Evolutionary conservation across 2,113 vertebrate genomes (phyloP).

Genomic region (Cynoglossus semilaevis): DNA sequence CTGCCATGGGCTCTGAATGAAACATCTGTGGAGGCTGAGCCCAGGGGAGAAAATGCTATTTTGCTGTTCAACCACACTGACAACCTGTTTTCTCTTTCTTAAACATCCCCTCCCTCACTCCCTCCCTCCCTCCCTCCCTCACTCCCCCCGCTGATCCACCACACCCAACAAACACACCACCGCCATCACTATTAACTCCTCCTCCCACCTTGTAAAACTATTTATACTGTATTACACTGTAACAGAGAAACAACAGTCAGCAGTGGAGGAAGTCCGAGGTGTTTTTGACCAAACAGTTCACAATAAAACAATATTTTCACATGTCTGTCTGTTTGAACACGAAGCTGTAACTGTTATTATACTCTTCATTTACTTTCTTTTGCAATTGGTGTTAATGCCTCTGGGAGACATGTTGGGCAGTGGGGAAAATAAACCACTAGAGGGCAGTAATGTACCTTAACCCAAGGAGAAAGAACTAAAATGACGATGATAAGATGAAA

Average conservation of each 20-base stretch:
- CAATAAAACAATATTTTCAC: too few species aligned
- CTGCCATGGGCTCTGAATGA: constrained; percentile 75
- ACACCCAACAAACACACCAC: constrained; percentile 15
- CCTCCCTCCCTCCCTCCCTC: background rate
- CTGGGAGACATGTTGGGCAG: too few species aligned
- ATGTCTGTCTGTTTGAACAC: too few species aligned
- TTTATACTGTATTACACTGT: constrained; percentile 65
- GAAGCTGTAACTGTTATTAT: too few species aligned
- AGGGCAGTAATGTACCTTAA: too few species aligned
- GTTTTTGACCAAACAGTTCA: constrained; percentile 9
- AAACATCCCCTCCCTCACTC: background rate
- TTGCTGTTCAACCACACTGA: constrained; percentile 74
- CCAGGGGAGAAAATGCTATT: constrained; percentile 71
- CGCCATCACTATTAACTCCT: constrained; percentile 49
- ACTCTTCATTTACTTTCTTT: too few species aligned
- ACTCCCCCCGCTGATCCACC: constrained; percentile 14
- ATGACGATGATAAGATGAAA: too few species aligned
- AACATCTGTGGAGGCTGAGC: constrained; percentile 80
- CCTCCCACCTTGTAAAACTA: constrained; percentile 65
- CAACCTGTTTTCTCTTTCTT: constrained; percentile 72
- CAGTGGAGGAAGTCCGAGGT: constrained; percentile 4
- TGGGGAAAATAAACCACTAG: too few species aligned
- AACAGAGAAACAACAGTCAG: constrained; percentile 44
- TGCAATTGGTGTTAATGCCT: too few species aligned
- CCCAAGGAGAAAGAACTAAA: too few species aligned